Base-by-base conservation (phyloP, 2,888 invertebrate species). In the Ferdinandea cuprea region DNA sequence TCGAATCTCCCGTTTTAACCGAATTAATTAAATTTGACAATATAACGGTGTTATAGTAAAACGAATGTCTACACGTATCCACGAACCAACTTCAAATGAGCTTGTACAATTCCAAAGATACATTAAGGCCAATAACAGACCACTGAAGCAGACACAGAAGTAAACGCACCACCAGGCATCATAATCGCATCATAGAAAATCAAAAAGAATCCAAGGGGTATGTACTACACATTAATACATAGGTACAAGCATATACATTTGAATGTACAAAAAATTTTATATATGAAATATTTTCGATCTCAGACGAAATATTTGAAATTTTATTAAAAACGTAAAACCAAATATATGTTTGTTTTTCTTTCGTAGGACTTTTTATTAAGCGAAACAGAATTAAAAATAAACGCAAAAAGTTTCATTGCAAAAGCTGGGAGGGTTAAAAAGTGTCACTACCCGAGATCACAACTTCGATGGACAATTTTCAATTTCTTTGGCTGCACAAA, bases 71-170 rank as follows among this genome's bases (percentile, higher is more conserved):
- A 87, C 88, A 89, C 91, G 89, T 90, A 88, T 89, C 86, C 88
- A 89, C 90, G 89, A 89, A 89, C 89, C 89, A 89, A 88, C 88
- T 91, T 90, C 90, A 89, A 91, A 89, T 91, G 91, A 91, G 89
- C 89, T 89, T 89, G 87, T 87, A 87, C 87, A 88, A 88, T 90
- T 90, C 89, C 89, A 89, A 90, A 89, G 89, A 83, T 80, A 85
- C 56, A 71, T 83, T 83, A 78, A 72, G 81, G 72, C 85, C 85
- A 85, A 80, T 78, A 80, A 68, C 73, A 65, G 63, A 28, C 73
- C 40, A 69, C 58, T 59, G 48, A 46, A 54, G 66, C 44, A 71
- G 25, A 66, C 50, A 35, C 52, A 61, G 44, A 72, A 37, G 61
- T 19, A 30, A 32, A 19, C 58, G 58, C 71, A 81, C 42, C 59